These are phyloP conservation scores for Meteorus cinctellus DNA, from an alignment of 2,888 invertebrate species.

Conservation along the genomic window DNA sequence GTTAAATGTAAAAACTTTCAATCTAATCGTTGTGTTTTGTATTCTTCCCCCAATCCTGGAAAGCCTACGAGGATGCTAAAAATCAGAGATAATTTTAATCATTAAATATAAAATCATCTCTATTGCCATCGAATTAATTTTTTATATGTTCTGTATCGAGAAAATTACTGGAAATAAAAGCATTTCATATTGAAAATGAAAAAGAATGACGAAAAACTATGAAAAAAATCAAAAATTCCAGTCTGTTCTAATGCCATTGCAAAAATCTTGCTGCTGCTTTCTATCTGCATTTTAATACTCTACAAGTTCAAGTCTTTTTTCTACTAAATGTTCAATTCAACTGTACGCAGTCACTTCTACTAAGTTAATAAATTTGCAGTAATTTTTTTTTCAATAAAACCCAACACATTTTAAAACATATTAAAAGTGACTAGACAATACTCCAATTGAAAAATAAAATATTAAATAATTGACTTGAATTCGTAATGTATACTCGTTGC, in stretches of 20 bases:
- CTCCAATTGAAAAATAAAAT: no score
- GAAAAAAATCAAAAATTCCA: not conserved
- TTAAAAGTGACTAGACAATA: no score
- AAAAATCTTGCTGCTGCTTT: not conserved
- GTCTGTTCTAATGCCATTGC: not conserved
- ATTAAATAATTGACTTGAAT: no score
- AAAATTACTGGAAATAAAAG: constrained; percentile 42
- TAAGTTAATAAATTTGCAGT: no score
- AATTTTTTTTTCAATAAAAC: no score
- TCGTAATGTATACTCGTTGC: not conserved
- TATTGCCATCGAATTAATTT: not conserved
- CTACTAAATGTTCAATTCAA: no score
- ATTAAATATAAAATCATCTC: not conserved
- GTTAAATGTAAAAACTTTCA: constrained; percentile 64
- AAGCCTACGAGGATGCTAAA: constrained; percentile 24
- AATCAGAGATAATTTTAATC: not conserved
- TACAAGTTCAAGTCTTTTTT: not conserved
- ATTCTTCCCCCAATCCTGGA: constrained; percentile 40
- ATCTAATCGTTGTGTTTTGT: constrained; percentile 61
- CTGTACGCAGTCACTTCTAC: no score
- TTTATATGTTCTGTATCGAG: constrained; percentile 28
- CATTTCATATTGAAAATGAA: not conserved
- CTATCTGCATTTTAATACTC: not conserved
- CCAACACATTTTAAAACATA: no score
- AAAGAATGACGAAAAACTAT: not conserved